These are phyloP conservation scores for Oscarella lobularis DNA, from an alignment of 37 sponge, comb jelly and placozoan species.

Conservation along the genomic window DNA sequence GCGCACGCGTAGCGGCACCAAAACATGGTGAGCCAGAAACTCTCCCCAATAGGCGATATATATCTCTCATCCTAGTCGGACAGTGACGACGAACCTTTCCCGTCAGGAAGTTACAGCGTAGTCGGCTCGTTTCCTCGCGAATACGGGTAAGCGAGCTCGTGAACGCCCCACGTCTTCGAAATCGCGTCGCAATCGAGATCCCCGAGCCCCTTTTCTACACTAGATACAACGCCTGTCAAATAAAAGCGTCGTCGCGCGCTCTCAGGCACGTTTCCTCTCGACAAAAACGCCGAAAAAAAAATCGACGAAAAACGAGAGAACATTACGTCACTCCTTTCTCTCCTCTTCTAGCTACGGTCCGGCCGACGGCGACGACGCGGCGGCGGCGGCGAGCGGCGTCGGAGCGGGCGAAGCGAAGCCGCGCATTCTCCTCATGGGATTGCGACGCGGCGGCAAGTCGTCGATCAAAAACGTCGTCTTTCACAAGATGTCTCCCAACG, in stretches of 20 bases:
- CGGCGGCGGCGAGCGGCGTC: conserved; percentile 14
- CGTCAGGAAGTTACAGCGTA: conserved; percentile 30
- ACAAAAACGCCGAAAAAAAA: too few species aligned
- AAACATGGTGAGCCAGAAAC: too few species aligned
- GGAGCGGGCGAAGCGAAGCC: conserved; percentile 43
- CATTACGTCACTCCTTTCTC: too few species aligned
- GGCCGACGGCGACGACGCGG: conserved; percentile 35
- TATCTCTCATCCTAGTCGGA: background rate
- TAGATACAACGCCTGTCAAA: background rate
- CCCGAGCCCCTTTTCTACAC: too few species aligned
- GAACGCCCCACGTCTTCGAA: background rate
- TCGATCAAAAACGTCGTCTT: conserved; percentile 94
- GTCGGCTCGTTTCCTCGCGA: conserved; percentile 71
- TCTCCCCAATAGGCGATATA: too few species aligned
- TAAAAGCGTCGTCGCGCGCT: background rate
- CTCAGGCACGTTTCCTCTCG: too few species aligned
- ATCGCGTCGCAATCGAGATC: background rate
- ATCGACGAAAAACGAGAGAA: too few species aligned
- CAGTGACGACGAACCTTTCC: conserved; percentile 1
- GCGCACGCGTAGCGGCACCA: too few species aligned
- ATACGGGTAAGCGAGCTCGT: conserved; percentile 46
- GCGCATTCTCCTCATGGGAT: conserved; percentile 75
- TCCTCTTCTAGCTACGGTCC: conserved; percentile 36
- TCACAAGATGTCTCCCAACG: conserved; percentile 96
- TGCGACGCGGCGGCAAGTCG: conserved; percentile 88